Base-by-base conservation (phyloP, 2,888 invertebrate genomes). In the Apodemia hepburni region DNA sequence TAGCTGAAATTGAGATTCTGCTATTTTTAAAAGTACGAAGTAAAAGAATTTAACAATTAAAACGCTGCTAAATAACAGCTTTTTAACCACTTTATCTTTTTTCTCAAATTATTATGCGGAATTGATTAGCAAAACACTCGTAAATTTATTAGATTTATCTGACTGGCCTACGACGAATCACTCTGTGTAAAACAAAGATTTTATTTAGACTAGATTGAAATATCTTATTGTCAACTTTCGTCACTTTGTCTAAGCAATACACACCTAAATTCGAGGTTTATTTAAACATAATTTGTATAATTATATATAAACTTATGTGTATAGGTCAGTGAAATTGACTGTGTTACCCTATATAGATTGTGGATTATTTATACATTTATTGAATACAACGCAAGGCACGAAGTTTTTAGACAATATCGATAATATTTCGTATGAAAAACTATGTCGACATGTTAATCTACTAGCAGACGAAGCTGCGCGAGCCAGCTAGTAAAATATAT, bases 361-460 rank as follows among this genome's bases (percentile, higher is more conserved):
- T 77, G 78, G 76, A 77, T 82, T 76, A 73, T 72, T 71, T 75
- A 74, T 75, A 74, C 72, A 75, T 75, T 76, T 78, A 79, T 79
- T 82, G 82, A 84, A 84, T 85, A 86, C 80, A 86, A 87, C 84
- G 77, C 86, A 90, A 90, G 89, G 89, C 89, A 90, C 90, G 81
- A 84, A 75, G 77, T 85, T 79, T 76, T 75, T 71, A 76, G 76
- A 61, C 58, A 61, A 29, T 42, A 45, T 17, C 29, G 77, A 75
- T 38, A 51, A 22, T 22, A 22, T 2, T 22, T 22, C 2, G 22
- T 22, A 22, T 22, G 22, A 22, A 22, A 22, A 22, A 22, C 22
- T 22, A 22, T 22, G 2, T 22, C 22, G 22, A 22, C 22, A 22
- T 22, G 22, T 22, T 22, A 22, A 22, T 22, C 2, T 22, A 22